A percentile compares a stretch with the other conserved stretches of the same genome.
Evolutionary conservation across 2,113 vertebrate genomes (phyloP).

Genomic region (Solea solea): DNA sequence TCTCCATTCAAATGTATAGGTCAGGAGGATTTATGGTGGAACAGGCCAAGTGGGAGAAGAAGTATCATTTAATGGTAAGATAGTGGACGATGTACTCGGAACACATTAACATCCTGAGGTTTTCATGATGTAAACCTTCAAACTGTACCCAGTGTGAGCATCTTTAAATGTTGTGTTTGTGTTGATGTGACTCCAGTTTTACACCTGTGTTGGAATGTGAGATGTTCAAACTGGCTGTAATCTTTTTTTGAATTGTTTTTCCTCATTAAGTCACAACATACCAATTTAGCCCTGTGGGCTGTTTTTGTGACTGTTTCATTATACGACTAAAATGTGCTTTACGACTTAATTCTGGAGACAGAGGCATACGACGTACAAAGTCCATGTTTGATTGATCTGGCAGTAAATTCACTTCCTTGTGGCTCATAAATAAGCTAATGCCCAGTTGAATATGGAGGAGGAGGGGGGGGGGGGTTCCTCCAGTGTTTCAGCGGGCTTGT

Average conservation of each 20-base stretch:
- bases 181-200: neutral
- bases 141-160: neutral
- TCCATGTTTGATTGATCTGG: conserved; percentile 75
- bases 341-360: conserved; percentile 66
- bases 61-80: conserved; percentile 66
- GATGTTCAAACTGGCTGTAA: neutral
- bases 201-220: conserved; percentile 31
- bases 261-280: conserved; percentile 65
- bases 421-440: conserved; percentile 80
- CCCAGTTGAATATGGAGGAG: conserved; percentile 76
- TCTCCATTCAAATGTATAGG: conserved; percentile 69
- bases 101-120: conserved; percentile 43
- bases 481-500: conserved; percentile 67
- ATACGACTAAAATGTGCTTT: conserved; percentile 74
- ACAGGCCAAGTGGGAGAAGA: conserved; percentile 59
- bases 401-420: conserved; percentile 74
- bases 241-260: conserved; percentile 24
- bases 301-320: conserved; percentile 72
- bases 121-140: conserved; percentile 38
- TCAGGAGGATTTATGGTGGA: conserved; percentile 56
- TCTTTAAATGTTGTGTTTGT: conserved; percentile 8
- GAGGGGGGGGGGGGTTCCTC: conserved; percentile 71
- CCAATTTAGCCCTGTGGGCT: conserved; percentile 66
- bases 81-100: conserved; percentile 66
- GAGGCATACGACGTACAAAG: conserved; percentile 65